Conservation (phyloP, 2,888 invertebrate genomes). For the Rotaria magnacalcarata region DNA sequence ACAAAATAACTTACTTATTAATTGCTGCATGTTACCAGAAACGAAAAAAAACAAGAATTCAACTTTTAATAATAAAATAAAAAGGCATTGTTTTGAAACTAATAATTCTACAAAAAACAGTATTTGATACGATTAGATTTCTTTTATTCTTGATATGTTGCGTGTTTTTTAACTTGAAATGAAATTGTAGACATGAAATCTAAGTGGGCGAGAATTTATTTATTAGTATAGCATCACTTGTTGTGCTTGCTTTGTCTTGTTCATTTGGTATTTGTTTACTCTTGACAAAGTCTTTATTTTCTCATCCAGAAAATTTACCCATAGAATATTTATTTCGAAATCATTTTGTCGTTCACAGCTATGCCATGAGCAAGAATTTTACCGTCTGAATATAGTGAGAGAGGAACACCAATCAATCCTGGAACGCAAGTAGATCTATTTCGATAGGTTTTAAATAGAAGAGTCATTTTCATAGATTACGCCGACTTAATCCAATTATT, state of each 20-base stretch:
- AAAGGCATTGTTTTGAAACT: background rate
- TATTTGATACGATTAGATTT: background rate
- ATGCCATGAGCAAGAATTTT: background rate
- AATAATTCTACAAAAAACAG: background rate
- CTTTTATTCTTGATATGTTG: background rate
- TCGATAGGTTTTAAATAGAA: background rate
- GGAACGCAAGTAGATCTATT: background rate
- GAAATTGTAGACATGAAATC: background rate
- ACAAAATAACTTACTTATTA: too few species aligned
- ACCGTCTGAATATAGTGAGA: background rate
- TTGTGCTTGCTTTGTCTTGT: background rate
- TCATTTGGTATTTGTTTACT: too few species aligned
- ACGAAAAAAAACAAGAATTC: background rate
- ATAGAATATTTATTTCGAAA: too few species aligned
- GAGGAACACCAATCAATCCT: background rate
- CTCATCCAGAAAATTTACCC: too few species aligned
- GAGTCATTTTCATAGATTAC: background rate
- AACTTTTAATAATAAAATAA: background rate
- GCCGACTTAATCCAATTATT: background rate
- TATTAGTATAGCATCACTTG: background rate
- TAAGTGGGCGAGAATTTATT: background rate
- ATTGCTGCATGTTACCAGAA: background rate
- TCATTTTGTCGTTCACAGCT: background rate
- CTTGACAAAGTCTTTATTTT: too few species aligned
- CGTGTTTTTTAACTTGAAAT: background rate